Base-by-base conservation (phyloP, 2,888 invertebrate genomes). In the Mimas tiliae region DNA sequence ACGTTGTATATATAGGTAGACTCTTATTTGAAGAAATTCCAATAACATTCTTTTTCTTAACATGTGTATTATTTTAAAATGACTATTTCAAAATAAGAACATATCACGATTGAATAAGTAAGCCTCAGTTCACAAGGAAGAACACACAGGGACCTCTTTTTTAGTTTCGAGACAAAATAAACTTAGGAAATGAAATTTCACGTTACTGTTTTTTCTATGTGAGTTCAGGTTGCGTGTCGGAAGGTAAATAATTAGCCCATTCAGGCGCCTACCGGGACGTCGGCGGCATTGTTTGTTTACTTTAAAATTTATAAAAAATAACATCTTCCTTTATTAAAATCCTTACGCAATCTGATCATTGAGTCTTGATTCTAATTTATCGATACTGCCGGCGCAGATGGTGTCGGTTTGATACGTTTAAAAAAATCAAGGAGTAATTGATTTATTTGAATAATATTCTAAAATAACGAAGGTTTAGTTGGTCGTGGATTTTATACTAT, bases 181-280 rank as follows among this genome's bases (percentile, higher is more conserved):
- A 88, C 81, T 86, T 87, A 86, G 92, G 93, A 93, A 92, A 93
- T 90, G 90, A 86, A 88, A 93, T 92, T 93, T 91, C 90, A 93
- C 90, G 92, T 90, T 84, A 84, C 84, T 84, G 83, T 91, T 91
- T 93, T 92, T 93, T 85, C 79, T 75, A 81, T 78, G 81, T 77
- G 82, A 82, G 76, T 81, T 74, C 80, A 78, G 83, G 82, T 86
- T 83, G 90, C 93, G 91, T 93, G 89, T 84, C 93, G 85, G 85
- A 93, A 93, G 85, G 91, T 90, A 91, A 91, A 93, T 93, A 93
- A 93, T 93, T 92, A 93, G 87, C 85, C 85, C 86, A 88, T 88
- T 90, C 86, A 87, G 82, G 86, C 86, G 83, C 87, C 89, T 87
- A 84, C 86, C 85, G 87, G 83, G 84, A 82, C 80, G 81, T 76